phyloP scores from a whole-genome alignment of 2,113 vertebrate genomes.

The Indicator indicator region DNA sequence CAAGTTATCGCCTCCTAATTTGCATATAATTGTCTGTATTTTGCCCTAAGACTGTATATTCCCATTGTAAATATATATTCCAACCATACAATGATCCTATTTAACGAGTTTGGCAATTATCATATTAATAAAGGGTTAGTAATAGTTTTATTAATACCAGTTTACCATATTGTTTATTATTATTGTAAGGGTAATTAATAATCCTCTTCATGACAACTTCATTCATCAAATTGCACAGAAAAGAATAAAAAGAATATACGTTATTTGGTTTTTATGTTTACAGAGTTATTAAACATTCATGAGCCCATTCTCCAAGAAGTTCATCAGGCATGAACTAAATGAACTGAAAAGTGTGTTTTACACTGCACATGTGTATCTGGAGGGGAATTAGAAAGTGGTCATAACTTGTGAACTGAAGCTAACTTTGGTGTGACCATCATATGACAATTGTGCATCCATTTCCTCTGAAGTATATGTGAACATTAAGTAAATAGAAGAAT shows the following conservation, averaged over 20 bases:
- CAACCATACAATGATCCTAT: too few relatives aligned
- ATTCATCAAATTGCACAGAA: neutral
- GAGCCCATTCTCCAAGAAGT: neutral
- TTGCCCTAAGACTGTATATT: too few relatives aligned
- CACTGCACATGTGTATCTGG: neutral
- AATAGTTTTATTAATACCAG: too few relatives aligned
- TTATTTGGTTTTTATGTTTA: slow-evolving; percentile 11
- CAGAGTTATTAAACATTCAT: slow-evolving; percentile 34
- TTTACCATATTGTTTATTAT: too few relatives aligned
- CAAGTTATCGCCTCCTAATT: too few relatives aligned
- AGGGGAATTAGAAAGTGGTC: neutral
- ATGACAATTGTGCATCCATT: neutral
- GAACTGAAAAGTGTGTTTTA: neutral
- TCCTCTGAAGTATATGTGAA: neutral
- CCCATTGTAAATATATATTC: too few relatives aligned
- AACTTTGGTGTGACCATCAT: neutral
- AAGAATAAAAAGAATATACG: neutral
- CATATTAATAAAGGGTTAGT: too few relatives aligned
- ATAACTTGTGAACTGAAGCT: neutral
- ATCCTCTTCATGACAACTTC: neutral
- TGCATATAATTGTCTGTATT: too few relatives aligned
- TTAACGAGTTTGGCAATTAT: too few relatives aligned
- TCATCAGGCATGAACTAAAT: neutral
- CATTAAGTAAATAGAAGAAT: neutral
- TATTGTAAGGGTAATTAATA: too few relatives aligned